A percentile compares a stretch with the other conserved stretches of the same genome.
Evolutionary conservation across 37 sponge, comb jelly and placozoan genomes (phyloP).

Genomic region (Axinella damicornis): DNA sequence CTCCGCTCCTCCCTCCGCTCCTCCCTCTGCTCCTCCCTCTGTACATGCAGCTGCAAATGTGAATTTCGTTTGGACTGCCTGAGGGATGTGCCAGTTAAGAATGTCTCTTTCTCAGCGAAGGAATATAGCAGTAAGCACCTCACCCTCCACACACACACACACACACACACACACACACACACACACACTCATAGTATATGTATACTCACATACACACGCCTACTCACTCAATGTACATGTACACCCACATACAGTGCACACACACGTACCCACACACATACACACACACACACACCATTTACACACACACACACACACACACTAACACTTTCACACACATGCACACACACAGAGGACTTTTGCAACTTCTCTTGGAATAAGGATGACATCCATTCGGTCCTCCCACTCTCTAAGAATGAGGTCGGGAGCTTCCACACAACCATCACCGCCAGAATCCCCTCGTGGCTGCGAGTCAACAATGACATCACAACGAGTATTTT

Average conservation of each 20-base stretch:
- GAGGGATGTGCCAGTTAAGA: constrained; percentile 7
- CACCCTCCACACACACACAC: neutral
- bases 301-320: too few species aligned
- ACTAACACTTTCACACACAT: too few species aligned
- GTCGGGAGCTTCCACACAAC: neutral
- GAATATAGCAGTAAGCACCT: constrained; percentile 36
- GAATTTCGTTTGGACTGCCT: constrained; percentile 47
- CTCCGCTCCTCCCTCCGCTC: too few species aligned
- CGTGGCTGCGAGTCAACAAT: constrained; percentile 42
- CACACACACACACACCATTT: too few species aligned
- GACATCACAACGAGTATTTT: constrained; percentile 18
- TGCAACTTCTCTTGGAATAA: constrained; percentile 41
- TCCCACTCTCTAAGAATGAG: constrained; percentile 20
- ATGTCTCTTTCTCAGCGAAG: neutral
- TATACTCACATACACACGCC: too few species aligned
- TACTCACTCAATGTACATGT: too few species aligned
- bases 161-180: too few species aligned
- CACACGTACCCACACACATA: too few species aligned
- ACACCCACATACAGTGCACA: too few species aligned
- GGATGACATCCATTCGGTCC: neutral
- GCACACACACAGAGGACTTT: constrained; percentile 29
- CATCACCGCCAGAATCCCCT: constrained; percentile 30
- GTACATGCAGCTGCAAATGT: constrained; percentile 35
- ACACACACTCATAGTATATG: too few species aligned
- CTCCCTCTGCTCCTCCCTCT: too few species aligned